A percentile compares a stretch with the other conserved stretches of the same genome.
Evolutionary conservation across 2,888 invertebrate genomes (phyloP).

Genomic region (Microplitis deprimator): DNA sequence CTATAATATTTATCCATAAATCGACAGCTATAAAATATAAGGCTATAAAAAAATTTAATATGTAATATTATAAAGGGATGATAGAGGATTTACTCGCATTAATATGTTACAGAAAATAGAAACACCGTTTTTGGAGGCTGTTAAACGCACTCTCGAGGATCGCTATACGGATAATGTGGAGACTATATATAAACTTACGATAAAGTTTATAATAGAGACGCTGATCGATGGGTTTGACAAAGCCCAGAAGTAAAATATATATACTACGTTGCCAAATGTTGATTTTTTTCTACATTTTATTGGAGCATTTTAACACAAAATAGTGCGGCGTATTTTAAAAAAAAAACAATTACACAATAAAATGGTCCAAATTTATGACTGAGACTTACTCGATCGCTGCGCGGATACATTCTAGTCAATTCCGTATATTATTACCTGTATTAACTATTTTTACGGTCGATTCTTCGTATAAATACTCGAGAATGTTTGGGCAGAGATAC

Average conservation of each 20-base stretch:
- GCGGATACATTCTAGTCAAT: slow-evolving; percentile 3
- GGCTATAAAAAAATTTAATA: not conserved
- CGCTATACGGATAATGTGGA: slow-evolving; percentile 92
- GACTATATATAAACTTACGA: slow-evolving; percentile 89
- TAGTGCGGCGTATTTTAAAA: not conserved
- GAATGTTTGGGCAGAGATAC: not conserved
- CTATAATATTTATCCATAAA: not conserved
- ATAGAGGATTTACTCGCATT: not conserved
- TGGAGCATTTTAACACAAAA: not conserved
- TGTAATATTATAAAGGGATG: not conserved
- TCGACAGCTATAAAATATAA: not conserved
- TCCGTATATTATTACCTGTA: slow-evolving; percentile 9
- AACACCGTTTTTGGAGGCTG: slow-evolving; percentile 89
- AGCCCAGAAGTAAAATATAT: slow-evolving; percentile 56
- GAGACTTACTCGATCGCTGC: not conserved
- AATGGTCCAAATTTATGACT: not conserved
- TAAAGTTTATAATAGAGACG: slow-evolving; percentile 89
- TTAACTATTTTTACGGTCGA: slow-evolving; percentile 5
- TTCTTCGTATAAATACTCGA: not conserved
- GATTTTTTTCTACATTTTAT: slow-evolving; percentile 7
- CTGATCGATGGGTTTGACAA: slow-evolving; percentile 84
- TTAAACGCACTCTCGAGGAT: slow-evolving; percentile 88
- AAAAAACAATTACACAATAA: not conserved
- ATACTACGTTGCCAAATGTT: not conserved
- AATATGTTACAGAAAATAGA: slow-evolving; percentile 85